Percentiles rank a stretch among this genome's conserved stretches.
phyloP scores from a whole-genome alignment of 2,797 vertebrate genomes.

The Acanthornis magna region DNA sequence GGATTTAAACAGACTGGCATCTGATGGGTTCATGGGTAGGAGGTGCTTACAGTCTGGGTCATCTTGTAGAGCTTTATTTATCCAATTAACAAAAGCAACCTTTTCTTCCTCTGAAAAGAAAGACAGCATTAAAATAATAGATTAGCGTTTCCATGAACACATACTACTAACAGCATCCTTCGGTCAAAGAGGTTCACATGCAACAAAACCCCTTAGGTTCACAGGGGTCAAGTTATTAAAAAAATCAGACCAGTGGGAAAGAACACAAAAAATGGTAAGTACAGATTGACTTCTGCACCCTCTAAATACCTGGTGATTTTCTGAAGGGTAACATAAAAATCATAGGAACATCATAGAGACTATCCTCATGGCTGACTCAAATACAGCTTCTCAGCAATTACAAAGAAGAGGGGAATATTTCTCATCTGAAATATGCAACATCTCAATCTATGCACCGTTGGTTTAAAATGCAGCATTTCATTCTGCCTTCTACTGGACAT shows the following conservation, averaged over 20 bases:
- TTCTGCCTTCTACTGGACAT: not conserved
- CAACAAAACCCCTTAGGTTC: not conserved
- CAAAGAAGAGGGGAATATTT: not conserved
- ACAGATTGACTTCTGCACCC: not conserved
- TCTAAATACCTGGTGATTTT: not conserved
- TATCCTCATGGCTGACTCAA: not conserved
- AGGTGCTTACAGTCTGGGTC: constrained; percentile 91
- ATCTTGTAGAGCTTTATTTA: constrained; percentile 91
- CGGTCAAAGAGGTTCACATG: not conserved
- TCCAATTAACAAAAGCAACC: constrained; percentile 97
- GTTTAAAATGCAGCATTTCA: not conserved
- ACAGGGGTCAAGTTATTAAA: not conserved
- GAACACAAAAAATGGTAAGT: not conserved
- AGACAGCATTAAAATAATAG: not conserved
- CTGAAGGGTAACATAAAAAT: not conserved
- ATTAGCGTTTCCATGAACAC: not conserved
- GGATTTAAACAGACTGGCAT: constrained; percentile 88
- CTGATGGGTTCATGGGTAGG: constrained; percentile 88
- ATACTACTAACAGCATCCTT: not conserved
- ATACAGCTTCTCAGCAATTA: not conserved
- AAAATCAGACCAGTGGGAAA: not conserved
- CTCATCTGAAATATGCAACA: not conserved
- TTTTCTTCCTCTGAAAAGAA: constrained; percentile 91
- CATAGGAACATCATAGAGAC: not conserved
- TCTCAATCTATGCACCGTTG: not conserved